Percentiles rank a stretch among this genome's conserved stretches.
These are phyloP conservation scores for Didymodactylos carnosus DNA, from an alignment of 2,888 invertebrate genomes.

Conservation along the genomic window DNA sequence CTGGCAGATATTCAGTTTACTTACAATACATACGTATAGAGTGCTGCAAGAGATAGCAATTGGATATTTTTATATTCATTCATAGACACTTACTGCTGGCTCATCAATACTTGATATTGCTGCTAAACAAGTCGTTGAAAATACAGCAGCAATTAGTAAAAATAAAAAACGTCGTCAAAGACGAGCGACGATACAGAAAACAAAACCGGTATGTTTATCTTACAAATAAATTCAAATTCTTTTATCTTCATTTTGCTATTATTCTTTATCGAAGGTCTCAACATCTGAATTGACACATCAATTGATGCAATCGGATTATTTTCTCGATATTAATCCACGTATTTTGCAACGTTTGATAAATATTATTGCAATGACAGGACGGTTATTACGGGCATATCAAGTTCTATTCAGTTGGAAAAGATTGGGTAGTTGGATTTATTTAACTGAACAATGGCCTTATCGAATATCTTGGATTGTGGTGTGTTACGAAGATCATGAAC, in stretches of 20 bases:
- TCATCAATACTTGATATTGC: background rate
- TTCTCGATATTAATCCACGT: slow-evolving; percentile 90
- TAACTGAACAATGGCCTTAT: slow-evolving; percentile 97
- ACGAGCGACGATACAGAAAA: background rate
- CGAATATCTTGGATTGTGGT: slow-evolving; percentile 89
- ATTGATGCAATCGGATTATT: slow-evolving; percentile 75
- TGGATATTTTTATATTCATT: no score
- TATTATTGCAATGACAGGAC: slow-evolving; percentile 81
- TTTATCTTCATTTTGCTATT: no score
- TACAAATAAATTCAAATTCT: background rate
- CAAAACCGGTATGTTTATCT: background rate
- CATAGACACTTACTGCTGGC: background rate
- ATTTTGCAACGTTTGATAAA: slow-evolving; percentile 90
- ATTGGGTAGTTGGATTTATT: slow-evolving; percentile 87
- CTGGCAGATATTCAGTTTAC: no score
- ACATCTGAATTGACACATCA: slow-evolving; percentile 14
- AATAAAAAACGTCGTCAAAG: background rate
- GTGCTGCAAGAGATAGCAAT: no score
- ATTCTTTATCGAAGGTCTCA: background rate
- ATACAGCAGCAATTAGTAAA: background rate
- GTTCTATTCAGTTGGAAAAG: slow-evolving; percentile 98
- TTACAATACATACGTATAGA: no score
- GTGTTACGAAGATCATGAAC: slow-evolving; percentile 70
- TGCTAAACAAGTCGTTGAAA: background rate
- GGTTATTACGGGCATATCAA: slow-evolving; percentile 86